Evolutionary conservation across 2,888 invertebrate species (phyloP).

Genomic region (Cephus pulcher): DNA sequence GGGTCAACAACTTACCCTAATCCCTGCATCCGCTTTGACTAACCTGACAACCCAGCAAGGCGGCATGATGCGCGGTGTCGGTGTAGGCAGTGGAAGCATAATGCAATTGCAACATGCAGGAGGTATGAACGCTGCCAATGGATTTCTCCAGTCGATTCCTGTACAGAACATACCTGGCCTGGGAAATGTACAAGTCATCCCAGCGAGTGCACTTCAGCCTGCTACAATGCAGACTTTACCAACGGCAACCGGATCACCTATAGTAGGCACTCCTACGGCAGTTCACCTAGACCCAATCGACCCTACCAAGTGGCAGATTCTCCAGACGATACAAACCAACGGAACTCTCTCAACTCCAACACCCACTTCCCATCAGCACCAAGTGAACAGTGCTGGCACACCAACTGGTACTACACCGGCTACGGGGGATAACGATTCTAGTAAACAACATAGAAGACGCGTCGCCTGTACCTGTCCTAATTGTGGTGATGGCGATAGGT

Average conservation of each 20-base stretch:
- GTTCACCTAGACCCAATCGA: conserved; percentile 86
- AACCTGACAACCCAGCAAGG: conserved; percentile 58
- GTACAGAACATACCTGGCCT: conserved; percentile 83
- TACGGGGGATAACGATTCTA: conserved; percentile 34
- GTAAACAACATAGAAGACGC: conserved; percentile 71
- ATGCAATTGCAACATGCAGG: conserved; percentile 69
- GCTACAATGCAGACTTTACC: conserved; percentile 64
- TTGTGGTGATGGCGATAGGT: conserved; percentile 89
- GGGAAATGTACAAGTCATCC: conserved; percentile 86
- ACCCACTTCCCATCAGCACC: conserved; percentile 58
- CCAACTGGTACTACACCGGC: conserved; percentile 26
- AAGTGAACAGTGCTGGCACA: conserved; percentile 32
- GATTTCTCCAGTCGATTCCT: conserved; percentile 74
- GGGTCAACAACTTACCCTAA: conserved; percentile 87
- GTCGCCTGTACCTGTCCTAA: conserved; percentile 99
- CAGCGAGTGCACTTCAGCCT: conserved; percentile 72
- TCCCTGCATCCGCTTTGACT: conserved; percentile 76
- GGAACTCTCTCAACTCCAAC: conserved; percentile 49
- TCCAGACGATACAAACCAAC: conserved; percentile 67
- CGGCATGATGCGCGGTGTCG: conserved; percentile 55
- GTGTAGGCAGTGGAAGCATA: conserved; percentile 62
- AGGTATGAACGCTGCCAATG: conserved; percentile 66
- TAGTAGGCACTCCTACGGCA: conserved; percentile 59
- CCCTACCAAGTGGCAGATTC: conserved; percentile 87
- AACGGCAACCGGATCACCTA: conserved; percentile 42